Evolutionary conservation across 2,797 vertebrate species (phyloP).

Genomic region (Tenualosa ilisha): DNA sequence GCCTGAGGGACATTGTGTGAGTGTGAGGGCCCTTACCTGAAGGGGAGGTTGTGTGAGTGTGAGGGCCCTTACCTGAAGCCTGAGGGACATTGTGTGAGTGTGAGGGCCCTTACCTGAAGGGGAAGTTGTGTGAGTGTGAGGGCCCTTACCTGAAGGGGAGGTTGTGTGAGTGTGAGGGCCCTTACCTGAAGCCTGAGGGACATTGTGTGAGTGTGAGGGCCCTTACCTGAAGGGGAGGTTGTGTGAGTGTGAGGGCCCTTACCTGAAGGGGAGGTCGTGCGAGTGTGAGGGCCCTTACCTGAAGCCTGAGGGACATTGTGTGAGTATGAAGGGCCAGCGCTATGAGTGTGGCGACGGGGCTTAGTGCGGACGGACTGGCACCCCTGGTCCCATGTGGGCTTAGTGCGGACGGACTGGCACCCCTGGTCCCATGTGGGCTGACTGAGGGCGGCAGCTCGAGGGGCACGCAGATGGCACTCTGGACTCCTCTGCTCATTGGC

Average conservation of each 20-base stretch:
- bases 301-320: neutral
- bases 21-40: too few species aligned
- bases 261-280: constrained; percentile 38
- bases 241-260: neutral
- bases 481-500: constrained; percentile 36
- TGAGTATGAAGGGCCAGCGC: constrained; percentile 40
- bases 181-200: too few species aligned
- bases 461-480: constrained; percentile 50
- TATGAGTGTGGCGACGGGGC: constrained; percentile 60
- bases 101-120: neutral
- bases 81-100: constrained; percentile 42
- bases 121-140: constrained; percentile 4
- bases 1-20: too few species aligned
- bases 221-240: too few species aligned
- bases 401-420: constrained; percentile 65
- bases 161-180: too few species aligned
- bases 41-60: too few species aligned
- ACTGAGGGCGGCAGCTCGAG: constrained; percentile 53
- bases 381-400: constrained; percentile 62
- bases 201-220: too few species aligned
- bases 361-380: constrained; percentile 66
- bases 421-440: constrained; percentile 62
- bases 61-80: constrained; percentile 10
- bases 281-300: neutral
- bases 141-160: neutral